These are phyloP conservation scores for Smithornis capensis DNA, from an alignment of 2,113 vertebrate genomes.

Conservation along the genomic window DNA sequence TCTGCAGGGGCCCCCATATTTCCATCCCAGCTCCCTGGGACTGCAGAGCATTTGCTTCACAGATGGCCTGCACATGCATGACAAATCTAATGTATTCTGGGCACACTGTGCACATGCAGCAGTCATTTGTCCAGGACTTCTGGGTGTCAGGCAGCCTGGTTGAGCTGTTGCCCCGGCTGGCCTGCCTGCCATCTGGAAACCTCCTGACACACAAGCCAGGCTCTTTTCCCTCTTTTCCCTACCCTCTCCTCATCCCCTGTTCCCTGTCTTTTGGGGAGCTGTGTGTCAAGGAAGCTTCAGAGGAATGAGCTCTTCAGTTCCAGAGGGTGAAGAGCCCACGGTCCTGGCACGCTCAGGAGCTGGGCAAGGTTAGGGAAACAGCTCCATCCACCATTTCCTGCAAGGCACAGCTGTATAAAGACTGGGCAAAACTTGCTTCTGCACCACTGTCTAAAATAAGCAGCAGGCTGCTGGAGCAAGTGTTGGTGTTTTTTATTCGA, in stretches of 20 bases:
- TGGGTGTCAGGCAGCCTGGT: background rate
- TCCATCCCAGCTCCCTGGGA: background rate
- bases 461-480: background rate
- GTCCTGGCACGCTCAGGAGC: background rate
- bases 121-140: background rate
- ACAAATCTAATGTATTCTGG: background rate
- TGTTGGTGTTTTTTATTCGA: background rate
- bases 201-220: background rate
- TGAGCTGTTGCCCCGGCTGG: background rate
- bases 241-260: background rate
- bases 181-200: background rate
- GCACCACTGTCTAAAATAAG: background rate
- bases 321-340: background rate
- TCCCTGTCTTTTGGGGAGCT: background rate
- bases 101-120: background rate
- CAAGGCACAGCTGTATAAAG: background rate
- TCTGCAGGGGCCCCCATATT: background rate
- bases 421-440: background rate
- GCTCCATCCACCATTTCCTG: background rate
- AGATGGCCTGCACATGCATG: constrained; percentile 40
- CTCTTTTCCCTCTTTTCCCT: background rate
- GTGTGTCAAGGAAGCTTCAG: accelerated
- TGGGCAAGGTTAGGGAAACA: background rate
- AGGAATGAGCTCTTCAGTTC: background rate
- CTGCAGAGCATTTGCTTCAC: background rate